phyloP scores from a whole-genome alignment of 2,797 vertebrate species.

The Notoglanidium macrostoma region DNA sequence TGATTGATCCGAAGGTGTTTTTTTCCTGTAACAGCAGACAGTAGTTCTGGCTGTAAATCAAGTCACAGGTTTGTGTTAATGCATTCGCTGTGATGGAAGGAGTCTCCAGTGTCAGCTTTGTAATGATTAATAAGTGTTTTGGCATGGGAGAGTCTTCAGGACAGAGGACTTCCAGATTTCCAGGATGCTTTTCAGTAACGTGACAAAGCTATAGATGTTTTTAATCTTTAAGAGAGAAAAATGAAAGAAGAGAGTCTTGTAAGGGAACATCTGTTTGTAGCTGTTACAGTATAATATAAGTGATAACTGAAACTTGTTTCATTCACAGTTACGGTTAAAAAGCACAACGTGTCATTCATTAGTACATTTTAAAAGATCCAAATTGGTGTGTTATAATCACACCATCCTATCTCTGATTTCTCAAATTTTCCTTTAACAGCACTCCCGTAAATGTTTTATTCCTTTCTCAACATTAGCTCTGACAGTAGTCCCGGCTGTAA shows the following conservation, averaged over 20 bases:
- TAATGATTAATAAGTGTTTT: neutral
- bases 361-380: neutral
- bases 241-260: neutral
- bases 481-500: neutral
- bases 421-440: neutral
- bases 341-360: neutral
- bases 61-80: neutral
- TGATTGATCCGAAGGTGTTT: neutral
- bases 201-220: neutral
- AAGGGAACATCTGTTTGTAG: neutral
- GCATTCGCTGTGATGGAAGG: neutral
- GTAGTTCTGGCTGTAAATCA: neutral
- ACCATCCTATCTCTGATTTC: neutral
- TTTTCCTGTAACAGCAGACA: neutral
- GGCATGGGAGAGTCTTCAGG: neutral
- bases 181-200: neutral
- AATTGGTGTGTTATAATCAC: neutral
- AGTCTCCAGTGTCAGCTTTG: neutral
- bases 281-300: neutral
- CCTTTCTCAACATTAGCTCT: neutral
- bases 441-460: neutral
- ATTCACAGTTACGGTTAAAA: neutral
- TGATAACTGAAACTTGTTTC: neutral
- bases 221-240: neutral
- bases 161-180: neutral